A percentile compares a stretch with the other conserved stretches of the same genome.
Evolutionary conservation across 2,797 vertebrate genomes (phyloP).

Genomic region (Prunella strophiata): DNA sequence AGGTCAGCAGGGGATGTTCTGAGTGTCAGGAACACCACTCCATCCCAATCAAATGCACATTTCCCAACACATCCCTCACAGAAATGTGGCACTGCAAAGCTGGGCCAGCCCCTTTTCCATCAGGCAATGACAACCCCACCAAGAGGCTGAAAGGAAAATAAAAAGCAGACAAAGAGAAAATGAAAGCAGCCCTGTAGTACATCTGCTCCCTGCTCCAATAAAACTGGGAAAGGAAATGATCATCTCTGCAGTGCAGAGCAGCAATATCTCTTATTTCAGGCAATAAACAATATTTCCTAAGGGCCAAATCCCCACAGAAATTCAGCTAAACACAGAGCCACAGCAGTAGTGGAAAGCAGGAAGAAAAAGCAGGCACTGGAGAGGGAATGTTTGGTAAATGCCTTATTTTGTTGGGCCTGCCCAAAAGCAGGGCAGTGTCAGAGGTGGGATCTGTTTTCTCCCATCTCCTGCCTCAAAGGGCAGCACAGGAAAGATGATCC

Average conservation of each 20-base stretch:
- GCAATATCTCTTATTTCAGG: background rate
- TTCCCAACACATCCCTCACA: background rate
- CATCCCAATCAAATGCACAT: background rate
- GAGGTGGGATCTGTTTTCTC: background rate
- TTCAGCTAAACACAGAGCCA: background rate
- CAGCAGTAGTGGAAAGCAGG: fast-evolving
- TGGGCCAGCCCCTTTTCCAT: background rate
- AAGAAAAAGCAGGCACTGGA: background rate
- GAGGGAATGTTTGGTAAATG: background rate
- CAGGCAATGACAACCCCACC: background rate
- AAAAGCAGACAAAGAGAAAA: background rate
- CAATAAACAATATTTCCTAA: background rate
- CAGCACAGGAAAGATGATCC: background rate
- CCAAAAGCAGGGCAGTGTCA: background rate
- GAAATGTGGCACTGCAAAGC: background rate
- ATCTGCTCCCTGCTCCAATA: background rate
- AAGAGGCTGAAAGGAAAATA: background rate
- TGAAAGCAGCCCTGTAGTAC: background rate
- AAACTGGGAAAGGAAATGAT: background rate
- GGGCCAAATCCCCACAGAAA: background rate
- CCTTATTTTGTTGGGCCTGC: background rate
- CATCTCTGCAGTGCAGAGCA: background rate
- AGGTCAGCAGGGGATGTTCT: background rate
- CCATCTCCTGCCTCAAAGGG: background rate
- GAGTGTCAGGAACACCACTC: background rate